phyloP scores from a whole-genome alignment of 2,797 vertebrate genomes.

The Bradypodion ventrale region DNA sequence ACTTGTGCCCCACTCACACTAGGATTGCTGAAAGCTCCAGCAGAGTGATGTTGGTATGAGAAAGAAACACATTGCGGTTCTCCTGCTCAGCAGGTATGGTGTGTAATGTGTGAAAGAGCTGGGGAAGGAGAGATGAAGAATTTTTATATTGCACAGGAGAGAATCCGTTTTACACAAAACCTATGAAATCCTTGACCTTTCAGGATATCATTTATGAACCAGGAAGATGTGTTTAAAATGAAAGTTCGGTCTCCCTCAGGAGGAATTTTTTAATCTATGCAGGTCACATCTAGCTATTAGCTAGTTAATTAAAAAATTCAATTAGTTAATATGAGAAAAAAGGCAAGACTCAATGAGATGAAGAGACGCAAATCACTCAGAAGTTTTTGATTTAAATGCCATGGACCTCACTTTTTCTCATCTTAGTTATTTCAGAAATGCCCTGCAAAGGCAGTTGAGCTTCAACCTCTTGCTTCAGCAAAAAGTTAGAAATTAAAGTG shows the following conservation, averaged over 20 bases:
- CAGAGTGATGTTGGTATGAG: background rate
- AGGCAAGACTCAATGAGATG: constrained; percentile 21
- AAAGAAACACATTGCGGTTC: background rate
- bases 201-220: background rate
- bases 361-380: constrained; percentile 30
- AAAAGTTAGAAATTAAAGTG: background rate
- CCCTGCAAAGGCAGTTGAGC: constrained; percentile 3
- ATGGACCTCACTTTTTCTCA: background rate
- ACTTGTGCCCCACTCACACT: background rate
- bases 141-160: background rate
- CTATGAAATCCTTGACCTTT: background rate
- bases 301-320: constrained; percentile 36
- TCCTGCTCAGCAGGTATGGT: background rate
- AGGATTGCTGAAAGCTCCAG: background rate
- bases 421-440: constrained; percentile 3
- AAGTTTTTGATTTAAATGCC: constrained; percentile 29
- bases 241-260: background rate
- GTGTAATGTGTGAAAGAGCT: background rate
- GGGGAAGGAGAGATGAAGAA: background rate
- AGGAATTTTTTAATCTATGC: constrained; percentile 19
- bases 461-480: background rate
- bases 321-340: constrained; percentile 29
- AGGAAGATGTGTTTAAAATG: background rate
- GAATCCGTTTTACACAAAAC: background rate
- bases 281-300: constrained; percentile 33